phyloP scores from a whole-genome alignment of 2,113 vertebrate species.

The Turdus rufiventris region DNA sequence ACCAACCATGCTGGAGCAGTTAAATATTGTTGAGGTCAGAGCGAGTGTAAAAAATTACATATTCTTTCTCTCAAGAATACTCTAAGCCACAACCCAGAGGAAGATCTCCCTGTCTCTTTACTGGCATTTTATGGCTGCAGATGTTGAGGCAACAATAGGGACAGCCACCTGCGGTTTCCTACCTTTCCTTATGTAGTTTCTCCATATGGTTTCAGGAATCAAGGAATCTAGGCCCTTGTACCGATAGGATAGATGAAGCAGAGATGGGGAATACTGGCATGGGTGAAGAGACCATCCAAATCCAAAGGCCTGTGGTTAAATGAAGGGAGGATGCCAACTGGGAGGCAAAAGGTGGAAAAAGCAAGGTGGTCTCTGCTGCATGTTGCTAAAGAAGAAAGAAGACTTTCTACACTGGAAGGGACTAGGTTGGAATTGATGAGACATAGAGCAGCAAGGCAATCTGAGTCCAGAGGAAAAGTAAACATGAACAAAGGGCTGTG shows the following conservation, averaged over 20 bases:
- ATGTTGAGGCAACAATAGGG: not conserved
- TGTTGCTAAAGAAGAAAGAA: not conserved
- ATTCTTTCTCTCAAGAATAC: not conserved
- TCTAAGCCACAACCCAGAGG: not conserved
- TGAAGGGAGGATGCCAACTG: fast-evolving
- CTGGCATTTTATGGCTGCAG: not conserved
- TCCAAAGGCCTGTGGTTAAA: not conserved
- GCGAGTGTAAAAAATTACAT: not conserved
- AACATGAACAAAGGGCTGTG: not conserved
- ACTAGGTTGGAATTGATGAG: not conserved
- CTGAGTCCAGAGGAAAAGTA: not conserved
- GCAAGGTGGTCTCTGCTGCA: not conserved
- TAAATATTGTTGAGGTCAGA: not conserved
- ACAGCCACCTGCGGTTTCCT: not conserved
- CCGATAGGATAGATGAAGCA: not conserved
- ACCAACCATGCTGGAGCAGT: not conserved
- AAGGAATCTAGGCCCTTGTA: not conserved
- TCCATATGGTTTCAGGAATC: not conserved
- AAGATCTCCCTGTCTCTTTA: not conserved
- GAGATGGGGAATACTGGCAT: not conserved
- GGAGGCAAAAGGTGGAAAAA: not conserved
- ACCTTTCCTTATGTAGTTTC: not conserved
- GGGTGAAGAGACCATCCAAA: not conserved
- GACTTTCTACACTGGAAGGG: not conserved
- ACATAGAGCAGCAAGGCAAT: not conserved